phyloP scores from a whole-genome alignment of 64 coral and sea anemone species.

The Cladopsammia gracilis region DNA sequence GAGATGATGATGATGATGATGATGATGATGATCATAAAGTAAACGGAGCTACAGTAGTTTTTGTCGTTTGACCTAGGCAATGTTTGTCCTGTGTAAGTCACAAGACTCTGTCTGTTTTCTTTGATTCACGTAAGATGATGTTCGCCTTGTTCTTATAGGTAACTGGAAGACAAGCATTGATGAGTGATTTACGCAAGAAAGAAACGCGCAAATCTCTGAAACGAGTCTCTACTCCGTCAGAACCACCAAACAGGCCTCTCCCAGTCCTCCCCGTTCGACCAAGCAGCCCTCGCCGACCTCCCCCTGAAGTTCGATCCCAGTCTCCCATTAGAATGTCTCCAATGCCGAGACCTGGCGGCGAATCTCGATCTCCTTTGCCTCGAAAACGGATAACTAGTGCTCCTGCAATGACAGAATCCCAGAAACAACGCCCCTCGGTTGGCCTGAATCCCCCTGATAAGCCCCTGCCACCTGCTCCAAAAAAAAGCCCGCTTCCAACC shows the following conservation, averaged over 20 bases:
- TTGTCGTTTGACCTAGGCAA: too few relatives aligned
- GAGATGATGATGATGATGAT: too few relatives aligned
- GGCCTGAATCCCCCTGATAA: constrained; percentile 6
- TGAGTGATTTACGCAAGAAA: constrained; percentile 87
- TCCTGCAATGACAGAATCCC: too few relatives aligned
- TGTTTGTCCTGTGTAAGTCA: neutral
- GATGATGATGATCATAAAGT: too few relatives aligned
- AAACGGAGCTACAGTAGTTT: too few relatives aligned
- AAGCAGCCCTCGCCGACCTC: neutral
- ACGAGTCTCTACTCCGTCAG: constrained; percentile 32
- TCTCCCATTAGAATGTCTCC: neutral
- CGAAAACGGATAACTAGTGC: neutral
- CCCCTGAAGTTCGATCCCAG: constrained; percentile 3
- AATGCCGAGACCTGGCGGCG: neutral
- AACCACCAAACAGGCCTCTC: constrained; percentile 44
- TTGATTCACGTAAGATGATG: too few relatives aligned
- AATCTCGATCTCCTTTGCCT: constrained; percentile 35
- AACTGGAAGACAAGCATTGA: constrained; percentile 71
- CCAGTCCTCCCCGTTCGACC: constrained; percentile 42
- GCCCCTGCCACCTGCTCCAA: constrained; percentile 17
- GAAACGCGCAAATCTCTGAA: constrained; percentile 92
- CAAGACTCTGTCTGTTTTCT: neutral
- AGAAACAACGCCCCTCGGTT: neutral
- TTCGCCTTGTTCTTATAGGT: constrained; percentile 49
- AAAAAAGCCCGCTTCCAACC: constrained; percentile 22